These are phyloP conservation scores for Merops nubicus DNA, from an alignment of 2,113 vertebrate genomes.

Conservation along the genomic window DNA sequence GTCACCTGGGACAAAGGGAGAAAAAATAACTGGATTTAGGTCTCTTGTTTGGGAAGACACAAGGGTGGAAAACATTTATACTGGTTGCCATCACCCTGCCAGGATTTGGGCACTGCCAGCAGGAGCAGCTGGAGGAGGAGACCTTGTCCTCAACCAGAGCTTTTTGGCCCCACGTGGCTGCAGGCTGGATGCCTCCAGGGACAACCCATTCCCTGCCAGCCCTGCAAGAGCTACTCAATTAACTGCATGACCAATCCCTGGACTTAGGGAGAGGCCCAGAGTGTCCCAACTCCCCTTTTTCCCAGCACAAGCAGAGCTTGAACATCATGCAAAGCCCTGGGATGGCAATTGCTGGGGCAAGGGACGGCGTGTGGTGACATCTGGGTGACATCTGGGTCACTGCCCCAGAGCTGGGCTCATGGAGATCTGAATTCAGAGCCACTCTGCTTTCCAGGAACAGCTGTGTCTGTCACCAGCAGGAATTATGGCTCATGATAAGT, in stretches of 20 bases:
- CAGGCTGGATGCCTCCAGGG: not conserved
- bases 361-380: accelerated
- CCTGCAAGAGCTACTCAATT: not conserved
- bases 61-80: too few relatives aligned
- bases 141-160: not conserved
- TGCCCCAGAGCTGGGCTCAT: accelerated
- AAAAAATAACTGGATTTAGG: too few relatives aligned
- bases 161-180: not conserved
- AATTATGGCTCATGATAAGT: constrained; percentile 24
- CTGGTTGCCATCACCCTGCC: too few relatives aligned
- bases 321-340: not conserved
- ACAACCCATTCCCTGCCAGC: not conserved
- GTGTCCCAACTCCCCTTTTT: not conserved
- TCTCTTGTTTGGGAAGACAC: too few relatives aligned
- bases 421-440: not conserved
- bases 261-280: accelerated
- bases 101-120: not conserved
- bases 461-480: not conserved
- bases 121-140: not conserved
- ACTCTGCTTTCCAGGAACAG: constrained; percentile 24
- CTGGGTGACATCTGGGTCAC: accelerated
- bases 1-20: too few relatives aligned
- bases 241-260: not conserved
- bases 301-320: not conserved
- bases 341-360: accelerated